Conservation (phyloP, 2,888 invertebrate species). For the Psylliodes chrysocephalus region DNA sequence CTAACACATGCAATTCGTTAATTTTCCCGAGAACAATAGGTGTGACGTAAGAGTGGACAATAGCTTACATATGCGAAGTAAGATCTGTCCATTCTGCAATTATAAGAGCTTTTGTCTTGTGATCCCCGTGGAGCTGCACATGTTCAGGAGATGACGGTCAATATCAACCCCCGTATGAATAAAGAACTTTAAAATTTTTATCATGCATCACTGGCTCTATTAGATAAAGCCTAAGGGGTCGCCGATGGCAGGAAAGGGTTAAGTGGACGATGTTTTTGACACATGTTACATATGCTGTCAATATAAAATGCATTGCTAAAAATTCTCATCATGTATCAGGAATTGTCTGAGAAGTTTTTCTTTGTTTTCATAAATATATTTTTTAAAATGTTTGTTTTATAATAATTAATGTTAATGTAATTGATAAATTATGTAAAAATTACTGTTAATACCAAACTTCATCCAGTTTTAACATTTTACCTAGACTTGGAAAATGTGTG, state of each 20-base stretch:
- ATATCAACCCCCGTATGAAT: slow-evolving; percentile 53
- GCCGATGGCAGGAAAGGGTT: slow-evolving; percentile 53
- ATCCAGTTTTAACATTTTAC: no score
- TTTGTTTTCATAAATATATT: no score
- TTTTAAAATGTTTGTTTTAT: no score
- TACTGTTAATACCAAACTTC: no score
- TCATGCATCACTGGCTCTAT: slow-evolving; percentile 53
- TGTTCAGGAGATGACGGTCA: slow-evolving; percentile 54
- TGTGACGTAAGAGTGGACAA: not conserved
- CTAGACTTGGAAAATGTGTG: no score
- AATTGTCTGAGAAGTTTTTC: no score
- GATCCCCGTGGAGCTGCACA: slow-evolving; percentile 50
- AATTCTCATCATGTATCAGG: no score
- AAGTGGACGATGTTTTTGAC: slow-evolving; percentile 49
- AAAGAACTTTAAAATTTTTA: slow-evolving; percentile 56
- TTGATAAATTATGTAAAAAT: no score
- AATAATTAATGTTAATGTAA: no score
- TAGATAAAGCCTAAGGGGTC: slow-evolving; percentile 53
- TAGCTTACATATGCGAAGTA: slow-evolving; percentile 1
- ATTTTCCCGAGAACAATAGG: not conserved
- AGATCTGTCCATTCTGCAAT: slow-evolving; percentile 24
- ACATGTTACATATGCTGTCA: slow-evolving; percentile 20
- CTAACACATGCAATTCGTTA: not conserved
- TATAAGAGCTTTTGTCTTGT: slow-evolving; percentile 46
- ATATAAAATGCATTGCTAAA: no score